These are phyloP conservation scores for Anguilla pacifica DNA, from an alignment of 2,797 vertebrate species.

Conservation along the genomic window DNA sequence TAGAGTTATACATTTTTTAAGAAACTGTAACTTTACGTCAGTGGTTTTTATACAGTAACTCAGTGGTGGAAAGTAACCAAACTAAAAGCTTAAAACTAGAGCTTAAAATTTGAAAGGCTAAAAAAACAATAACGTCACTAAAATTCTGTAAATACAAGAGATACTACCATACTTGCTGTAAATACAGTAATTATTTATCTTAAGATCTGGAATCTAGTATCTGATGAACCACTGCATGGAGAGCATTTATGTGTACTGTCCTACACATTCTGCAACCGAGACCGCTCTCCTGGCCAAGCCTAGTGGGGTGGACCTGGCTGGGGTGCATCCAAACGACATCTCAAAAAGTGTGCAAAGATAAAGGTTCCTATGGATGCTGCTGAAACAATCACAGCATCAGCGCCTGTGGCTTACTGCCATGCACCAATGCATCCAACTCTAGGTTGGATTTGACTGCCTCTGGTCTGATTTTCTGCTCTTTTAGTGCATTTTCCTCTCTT, in stretches of 20 bases:
- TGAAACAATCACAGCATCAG: constrained; percentile 26
- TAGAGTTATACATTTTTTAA: not conserved
- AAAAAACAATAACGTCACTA: not conserved
- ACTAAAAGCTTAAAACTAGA: not conserved
- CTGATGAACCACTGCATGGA: not conserved
- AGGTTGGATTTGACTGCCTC: not conserved
- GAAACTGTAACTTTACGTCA: not conserved
- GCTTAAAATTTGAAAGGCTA: not conserved
- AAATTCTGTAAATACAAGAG: not conserved
- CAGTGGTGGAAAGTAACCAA: not conserved
- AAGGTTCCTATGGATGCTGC: constrained; percentile 8
- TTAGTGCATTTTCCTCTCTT: not conserved
- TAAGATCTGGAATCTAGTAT: not conserved
- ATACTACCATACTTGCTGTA: no score
- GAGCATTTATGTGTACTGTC: not conserved
- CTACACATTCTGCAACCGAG: constrained; percentile 33
- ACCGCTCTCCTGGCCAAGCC: constrained; percentile 28
- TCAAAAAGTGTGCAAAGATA: constrained; percentile 34
- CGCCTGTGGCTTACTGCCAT: constrained; percentile 1
- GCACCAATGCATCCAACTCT: not conserved
- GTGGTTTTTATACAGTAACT: not conserved
- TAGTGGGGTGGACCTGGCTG: constrained; percentile 8
- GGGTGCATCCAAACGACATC: not conserved
- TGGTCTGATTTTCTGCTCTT: not conserved
- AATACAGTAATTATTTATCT: not conserved